These are phyloP conservation scores for Lagodon rhomboides DNA, from an alignment of 2,797 vertebrate species.

Conservation along the genomic window DNA sequence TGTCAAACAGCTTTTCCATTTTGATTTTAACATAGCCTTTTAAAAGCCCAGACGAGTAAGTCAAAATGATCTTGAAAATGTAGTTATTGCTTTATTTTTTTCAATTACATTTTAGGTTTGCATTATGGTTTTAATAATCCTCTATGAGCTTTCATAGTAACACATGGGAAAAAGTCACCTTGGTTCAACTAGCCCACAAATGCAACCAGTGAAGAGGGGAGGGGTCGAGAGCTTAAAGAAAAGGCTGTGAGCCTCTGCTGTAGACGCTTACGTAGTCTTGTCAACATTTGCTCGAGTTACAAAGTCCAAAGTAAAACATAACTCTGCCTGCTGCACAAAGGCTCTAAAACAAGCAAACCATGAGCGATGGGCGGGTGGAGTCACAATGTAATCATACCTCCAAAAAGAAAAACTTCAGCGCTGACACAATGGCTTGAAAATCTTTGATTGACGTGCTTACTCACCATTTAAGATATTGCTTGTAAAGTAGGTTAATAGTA, in stretches of 20 bases:
- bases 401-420: neutral
- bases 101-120: no score
- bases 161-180: neutral
- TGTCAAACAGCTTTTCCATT: no score
- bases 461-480: neutral
- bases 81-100: no score
- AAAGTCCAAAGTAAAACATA: conserved; percentile 1
- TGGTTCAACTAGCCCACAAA: neutral
- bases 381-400: no score
- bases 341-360: conserved; percentile 24
- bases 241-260: neutral
- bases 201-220: neutral
- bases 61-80: no score
- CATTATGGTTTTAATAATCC: no score
- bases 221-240: neutral
- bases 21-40: no score
- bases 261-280: neutral
- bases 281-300: neutral
- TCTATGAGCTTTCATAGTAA: neutral
- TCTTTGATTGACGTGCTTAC: neutral
- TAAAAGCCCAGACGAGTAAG: no score
- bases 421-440: neutral
- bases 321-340: neutral
- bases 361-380: neutral
- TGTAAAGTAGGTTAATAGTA: neutral